Base-by-base conservation (phyloP, 2,113 vertebrate species). In the Neotoma lepida region DNA sequence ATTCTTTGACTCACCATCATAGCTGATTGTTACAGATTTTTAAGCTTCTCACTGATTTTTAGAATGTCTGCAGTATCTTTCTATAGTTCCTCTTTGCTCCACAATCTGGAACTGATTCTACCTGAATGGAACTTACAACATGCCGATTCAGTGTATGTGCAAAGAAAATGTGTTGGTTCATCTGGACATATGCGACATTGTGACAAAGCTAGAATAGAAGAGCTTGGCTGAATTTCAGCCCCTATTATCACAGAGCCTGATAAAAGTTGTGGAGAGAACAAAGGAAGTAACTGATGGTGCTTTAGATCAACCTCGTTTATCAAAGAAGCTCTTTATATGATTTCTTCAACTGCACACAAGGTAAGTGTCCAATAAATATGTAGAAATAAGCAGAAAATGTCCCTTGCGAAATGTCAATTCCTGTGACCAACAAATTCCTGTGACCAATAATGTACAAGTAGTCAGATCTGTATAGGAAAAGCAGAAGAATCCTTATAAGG, bases 181-280 rank as follows among this genome's bases (percentile, higher is more conserved):
- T 84, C 56, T n/a, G 56, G 9, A 24, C 64, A 70, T 10, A 35
- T 13, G 2, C 9, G 35, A 13, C 20, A 22, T 20, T 12, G 1
- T 15, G 12, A 9, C 24, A 7, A 44, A 6, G 5, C 1, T 5
- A 4, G 4, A 56, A 51, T 14, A 14, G 14, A 22, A 28, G 56
- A 44, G 20, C 10, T 46, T 17, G 39, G 22, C 22, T 68, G 30
- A 68, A 51, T 15, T 56, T 77, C 39, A 35, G 13, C 13, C 12
- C n/a, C 26, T 26, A 14, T 18, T 20, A 39, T 49, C 10, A 70
- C 1, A 35, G 33, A 33, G 14, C 35, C 13, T 80, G 41, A 39
- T 58, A 44, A n/a, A 76, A 54, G 20, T 5, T 35, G 33, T 64
- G 8, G 7, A 70, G 49, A 68, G 33, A 49, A 49, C 46, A 88